Percentiles rank a stretch among this genome's conserved stretches.
Conservation (phyloP, 2,888 invertebrate species). For the Netelia virgata region DNA sequence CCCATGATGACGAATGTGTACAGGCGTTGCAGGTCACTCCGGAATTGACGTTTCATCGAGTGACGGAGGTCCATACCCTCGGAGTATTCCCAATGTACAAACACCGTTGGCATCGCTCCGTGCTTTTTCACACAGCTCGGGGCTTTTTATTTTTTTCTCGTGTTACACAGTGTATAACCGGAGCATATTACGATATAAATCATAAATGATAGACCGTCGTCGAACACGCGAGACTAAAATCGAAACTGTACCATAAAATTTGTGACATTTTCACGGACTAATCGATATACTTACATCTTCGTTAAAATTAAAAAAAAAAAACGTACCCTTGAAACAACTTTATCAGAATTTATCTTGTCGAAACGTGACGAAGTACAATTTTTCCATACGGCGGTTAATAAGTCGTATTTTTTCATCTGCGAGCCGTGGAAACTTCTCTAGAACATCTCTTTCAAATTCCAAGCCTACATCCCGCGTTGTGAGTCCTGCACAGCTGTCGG, state of each 20-base stretch:
- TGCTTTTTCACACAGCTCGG: neutral
- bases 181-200: constrained; percentile 5
- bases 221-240: neutral
- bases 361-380: too few species aligned
- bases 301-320: too few species aligned
- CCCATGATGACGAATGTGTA: constrained; percentile 50
- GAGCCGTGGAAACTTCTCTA: too few species aligned
- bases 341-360: too few species aligned
- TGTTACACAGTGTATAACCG: constrained; percentile 20
- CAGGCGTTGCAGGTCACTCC: constrained; percentile 13
- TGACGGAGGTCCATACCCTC: neutral
- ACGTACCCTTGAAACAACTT: too few species aligned
- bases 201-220: constrained; percentile 20
- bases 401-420: too few species aligned
- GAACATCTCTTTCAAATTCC: too few species aligned
- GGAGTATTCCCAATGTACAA: constrained; percentile 23
- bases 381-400: too few species aligned
- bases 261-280: constrained; percentile 4
- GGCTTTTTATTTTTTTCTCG: neutral
- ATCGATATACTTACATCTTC: neutral
- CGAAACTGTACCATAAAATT: constrained; percentile 9
- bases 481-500: too few species aligned
- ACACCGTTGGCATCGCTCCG: constrained; percentile 31
- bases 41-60: constrained; percentile 31
- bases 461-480: too few species aligned